Base-by-base conservation (phyloP, 2,113 vertebrate species). In the Cyprinus carpio region DNA sequence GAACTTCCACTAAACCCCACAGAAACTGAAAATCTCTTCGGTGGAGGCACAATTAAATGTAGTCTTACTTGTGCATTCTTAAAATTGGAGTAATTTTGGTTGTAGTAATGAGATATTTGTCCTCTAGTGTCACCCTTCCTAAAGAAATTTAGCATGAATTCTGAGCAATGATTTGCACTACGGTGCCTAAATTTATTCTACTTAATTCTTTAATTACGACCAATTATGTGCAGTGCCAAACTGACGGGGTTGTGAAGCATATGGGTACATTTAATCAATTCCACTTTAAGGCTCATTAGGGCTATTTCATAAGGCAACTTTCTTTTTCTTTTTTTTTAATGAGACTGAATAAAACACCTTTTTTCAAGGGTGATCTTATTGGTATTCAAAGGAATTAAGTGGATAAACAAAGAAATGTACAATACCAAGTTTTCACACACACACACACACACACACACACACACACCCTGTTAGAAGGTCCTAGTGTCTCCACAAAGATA, bases 211-310 rank as follows among this genome's bases (percentile, higher is more conserved):
- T 81, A 51, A 40, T 81, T 81, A 20, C 40, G 13, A 51, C 62
- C 43, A 67, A 81, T 67, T 67, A 67, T 51, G 40, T 51, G 40
- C 78, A 29, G 60, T 46, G 78, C 58, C 60, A 65, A 40, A 65
- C 4, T 65, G 37, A 65, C 2, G 40, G 15, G 13, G n/a, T 49
- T 81, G 13, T 64, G 34, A 49, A 5, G 37, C 60, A 65, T 60
- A 37, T 46, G 60, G 78, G n/a, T 81, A 46, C 60, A 11, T 81
- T 81, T 65, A 81, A 64, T 80, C 34, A 64, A 27, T 64, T 80
- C 15, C 77, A 64, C 34, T 80, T 46, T n/a, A 81, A 65, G 78
- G 34, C 40, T 81, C 58, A 80, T 64, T 80, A 64, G 58, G n/a
- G 23, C 37, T 2, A 49, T 65, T 81, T 81, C 40, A 65, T 65